Conservation (phyloP, 2,797 vertebrate genomes). For the Neosilurus mollespiculum region DNA sequence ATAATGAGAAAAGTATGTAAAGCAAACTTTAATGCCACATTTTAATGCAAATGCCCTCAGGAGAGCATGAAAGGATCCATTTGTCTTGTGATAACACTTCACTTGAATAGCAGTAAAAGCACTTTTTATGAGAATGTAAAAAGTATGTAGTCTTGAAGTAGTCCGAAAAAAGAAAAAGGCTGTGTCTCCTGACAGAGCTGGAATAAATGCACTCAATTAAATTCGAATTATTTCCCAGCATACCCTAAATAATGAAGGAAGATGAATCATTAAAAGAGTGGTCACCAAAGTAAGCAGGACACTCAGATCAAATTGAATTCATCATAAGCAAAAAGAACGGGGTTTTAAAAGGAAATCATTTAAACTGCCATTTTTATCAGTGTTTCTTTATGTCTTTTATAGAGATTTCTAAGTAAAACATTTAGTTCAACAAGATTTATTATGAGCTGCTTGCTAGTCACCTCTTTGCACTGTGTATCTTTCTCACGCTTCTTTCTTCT, state of each 20-base stretch:
- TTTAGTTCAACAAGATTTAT: constrained; percentile 1
- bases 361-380: background rate
- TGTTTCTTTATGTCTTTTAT: background rate
- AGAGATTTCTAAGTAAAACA: background rate
- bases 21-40: constrained; percentile 21
- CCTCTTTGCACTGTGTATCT: constrained; percentile 7
- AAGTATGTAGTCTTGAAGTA: constrained; percentile 21
- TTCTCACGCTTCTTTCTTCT: constrained; percentile 47
- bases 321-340: background rate
- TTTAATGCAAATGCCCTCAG: constrained; percentile 36
- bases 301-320: background rate
- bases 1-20: constrained; percentile 4
- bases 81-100: constrained; percentile 34
- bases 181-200: constrained; percentile 6
- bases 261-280: constrained; percentile 1
- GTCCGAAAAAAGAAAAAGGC: background rate
- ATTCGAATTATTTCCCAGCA: constrained; percentile 24
- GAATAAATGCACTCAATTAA: constrained; percentile 9
- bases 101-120: constrained; percentile 31
- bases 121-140: constrained; percentile 27
- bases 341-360: background rate
- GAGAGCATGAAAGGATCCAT: constrained; percentile 33
- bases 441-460: background rate
- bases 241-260: constrained; percentile 3
- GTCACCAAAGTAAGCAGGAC: background rate